A percentile compares a stretch with the other conserved stretches of the same genome.
These are phyloP conservation scores for Myotis brandtii DNA, from an alignment of 2,113 vertebrate species.

Conservation along the genomic window DNA sequence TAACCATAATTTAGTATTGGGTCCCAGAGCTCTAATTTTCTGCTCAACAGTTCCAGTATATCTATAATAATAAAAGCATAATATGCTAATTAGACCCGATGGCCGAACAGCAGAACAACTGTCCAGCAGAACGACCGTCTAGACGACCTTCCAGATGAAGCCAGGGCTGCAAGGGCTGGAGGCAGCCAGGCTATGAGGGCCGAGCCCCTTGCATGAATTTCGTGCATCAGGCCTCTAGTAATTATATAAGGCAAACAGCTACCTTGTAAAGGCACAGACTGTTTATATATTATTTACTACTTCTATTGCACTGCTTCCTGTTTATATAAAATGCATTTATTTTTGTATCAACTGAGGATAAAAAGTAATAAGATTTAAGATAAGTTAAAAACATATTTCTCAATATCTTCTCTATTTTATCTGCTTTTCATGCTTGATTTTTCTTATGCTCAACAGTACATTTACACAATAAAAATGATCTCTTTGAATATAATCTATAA, in stretches of 20 bases:
- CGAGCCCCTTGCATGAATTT: too few relatives aligned
- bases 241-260: constrained; percentile 73
- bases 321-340: constrained; percentile 77
- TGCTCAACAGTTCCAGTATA: constrained; percentile 74
- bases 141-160: too few relatives aligned
- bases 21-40: constrained; percentile 68
- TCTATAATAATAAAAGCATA: too few relatives aligned
- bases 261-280: constrained; percentile 77
- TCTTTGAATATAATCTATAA: constrained; percentile 28
- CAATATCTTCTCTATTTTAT: not conserved
- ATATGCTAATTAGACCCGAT: too few relatives aligned
- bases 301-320: constrained; percentile 71
- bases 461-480: constrained; percentile 15
- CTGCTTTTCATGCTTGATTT: not conserved
- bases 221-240: not conserved
- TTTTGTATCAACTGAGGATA: constrained; percentile 77
- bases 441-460: not conserved
- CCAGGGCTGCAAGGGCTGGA: too few relatives aligned
- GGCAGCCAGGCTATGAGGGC: too few relatives aligned
- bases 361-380: constrained; percentile 70
- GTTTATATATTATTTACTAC: constrained; percentile 79
- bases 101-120: too few relatives aligned
- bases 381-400: constrained; percentile 32
- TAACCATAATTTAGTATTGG: constrained; percentile 62
- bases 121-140: too few relatives aligned